These are phyloP conservation scores for Elysia crispata DNA, from an alignment of 2,888 invertebrate genomes.

Conservation along the genomic window DNA sequence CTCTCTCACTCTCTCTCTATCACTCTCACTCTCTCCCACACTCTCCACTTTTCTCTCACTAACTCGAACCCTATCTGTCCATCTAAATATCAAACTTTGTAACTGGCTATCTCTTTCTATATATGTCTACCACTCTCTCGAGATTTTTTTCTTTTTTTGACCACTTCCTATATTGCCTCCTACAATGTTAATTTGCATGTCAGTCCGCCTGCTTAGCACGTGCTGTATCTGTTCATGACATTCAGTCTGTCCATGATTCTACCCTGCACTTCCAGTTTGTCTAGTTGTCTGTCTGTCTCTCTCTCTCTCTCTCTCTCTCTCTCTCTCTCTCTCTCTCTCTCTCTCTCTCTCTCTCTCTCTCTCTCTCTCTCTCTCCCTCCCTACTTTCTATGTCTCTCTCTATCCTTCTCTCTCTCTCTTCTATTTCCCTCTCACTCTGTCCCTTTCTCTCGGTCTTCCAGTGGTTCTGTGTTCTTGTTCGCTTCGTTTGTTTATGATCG, in stretches of 20 bases:
- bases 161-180: too few relatives aligned
- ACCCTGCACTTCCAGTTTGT: too few relatives aligned
- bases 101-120: slow-evolving; percentile 30
- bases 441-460: not conserved
- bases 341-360: slow-evolving; percentile 35
- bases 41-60: not conserved
- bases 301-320: slow-evolving; percentile 35
- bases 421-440: slow-evolving; percentile 1
- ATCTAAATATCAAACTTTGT: too few relatives aligned
- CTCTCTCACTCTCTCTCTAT: not conserved
- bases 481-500: too few relatives aligned
- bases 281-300: not conserved
- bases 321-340: slow-evolving; percentile 19
- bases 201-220: too few relatives aligned
- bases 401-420: too few relatives aligned
- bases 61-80: slow-evolving; percentile 16
- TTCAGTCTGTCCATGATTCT: too few relatives aligned
- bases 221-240: too few relatives aligned
- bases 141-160: too few relatives aligned
- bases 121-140: not conserved
- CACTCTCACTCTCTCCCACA: not conserved
- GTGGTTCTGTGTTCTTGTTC: too few relatives aligned
- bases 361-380: slow-evolving; percentile 18
- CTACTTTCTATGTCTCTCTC: not conserved
- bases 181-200: too few relatives aligned